Evolutionary conservation across 35 echinoderm and acorn worm genomes (phyloP).

Genomic region (Hemicentrotus pulcherrimus): DNA sequence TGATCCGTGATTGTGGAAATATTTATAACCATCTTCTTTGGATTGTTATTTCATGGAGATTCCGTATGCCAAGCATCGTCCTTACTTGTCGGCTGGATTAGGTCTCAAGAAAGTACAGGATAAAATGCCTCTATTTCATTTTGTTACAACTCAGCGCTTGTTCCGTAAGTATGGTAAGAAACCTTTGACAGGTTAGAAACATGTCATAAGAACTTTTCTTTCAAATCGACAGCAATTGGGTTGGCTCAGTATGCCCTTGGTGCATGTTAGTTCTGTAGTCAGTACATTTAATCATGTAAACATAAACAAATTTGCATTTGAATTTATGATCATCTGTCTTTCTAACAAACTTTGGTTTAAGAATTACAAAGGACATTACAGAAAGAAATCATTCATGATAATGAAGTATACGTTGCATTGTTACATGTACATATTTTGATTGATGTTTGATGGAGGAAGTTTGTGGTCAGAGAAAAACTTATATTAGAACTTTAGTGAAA

Average conservation of each 20-base stretch:
- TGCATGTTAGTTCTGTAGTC: no score
- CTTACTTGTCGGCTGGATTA: neutral
- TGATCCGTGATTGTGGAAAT: neutral
- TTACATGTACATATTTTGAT: neutral
- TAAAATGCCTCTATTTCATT: conserved; percentile 36
- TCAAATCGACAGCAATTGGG: no score
- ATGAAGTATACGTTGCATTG: no score
- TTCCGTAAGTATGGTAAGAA: neutral
- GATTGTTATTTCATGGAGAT: neutral
- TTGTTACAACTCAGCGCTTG: conserved; percentile 3
- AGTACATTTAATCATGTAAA: no score
- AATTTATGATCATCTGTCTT: no score
- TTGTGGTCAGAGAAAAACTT: neutral
- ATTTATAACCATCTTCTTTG: neutral
- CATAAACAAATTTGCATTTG: no score
- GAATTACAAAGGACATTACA: no score
- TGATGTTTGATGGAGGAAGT: neutral
- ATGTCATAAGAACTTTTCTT: no score
- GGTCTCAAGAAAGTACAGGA: neutral
- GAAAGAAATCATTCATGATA: no score
- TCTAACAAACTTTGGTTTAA: no score
- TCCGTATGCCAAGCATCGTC: neutral
- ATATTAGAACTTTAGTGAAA: neutral
- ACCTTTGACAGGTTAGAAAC: no score
- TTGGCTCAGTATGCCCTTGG: no score